Conservation (phyloP, 2,113 vertebrate genomes). For the Marmota flaviventris region DNA sequence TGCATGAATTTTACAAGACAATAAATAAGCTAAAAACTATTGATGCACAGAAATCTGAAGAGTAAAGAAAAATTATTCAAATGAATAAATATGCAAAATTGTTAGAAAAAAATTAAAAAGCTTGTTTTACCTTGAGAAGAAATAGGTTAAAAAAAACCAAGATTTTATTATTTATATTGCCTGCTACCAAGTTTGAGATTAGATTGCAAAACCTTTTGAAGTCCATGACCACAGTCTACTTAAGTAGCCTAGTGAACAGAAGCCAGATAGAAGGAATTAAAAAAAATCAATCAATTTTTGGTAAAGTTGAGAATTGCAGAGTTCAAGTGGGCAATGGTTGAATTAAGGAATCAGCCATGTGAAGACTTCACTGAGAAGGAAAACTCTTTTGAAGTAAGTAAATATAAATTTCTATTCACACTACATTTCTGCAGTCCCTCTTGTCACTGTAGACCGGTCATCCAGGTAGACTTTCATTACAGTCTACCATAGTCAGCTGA, state of each 20-base stretch:
- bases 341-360: background rate
- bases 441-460: background rate
- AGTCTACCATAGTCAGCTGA: background rate
- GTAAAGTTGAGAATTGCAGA: background rate
- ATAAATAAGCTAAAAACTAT: background rate
- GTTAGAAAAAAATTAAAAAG: background rate
- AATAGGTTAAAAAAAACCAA: background rate
- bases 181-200: background rate
- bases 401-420: background rate
- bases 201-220: background rate
- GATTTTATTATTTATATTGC: background rate
- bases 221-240: background rate
- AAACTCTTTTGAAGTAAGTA: background rate
- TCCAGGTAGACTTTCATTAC: no score
- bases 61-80: background rate
- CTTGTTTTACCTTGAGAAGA: background rate
- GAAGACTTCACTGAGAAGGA: background rate
- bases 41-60: background rate
- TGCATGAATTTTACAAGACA: background rate
- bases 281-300: background rate
- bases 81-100: background rate
- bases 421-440: background rate
- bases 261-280: background rate
- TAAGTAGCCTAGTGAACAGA: background rate
- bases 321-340: background rate